Evolutionary conservation across 2,113 vertebrate species (phyloP).

Genomic region (western clawed frog (Xenopus tropicalis)): UCB_Xtro_10.0 CM004452.2:23466501-23467000

Average conservation of each 20-base stretch:
- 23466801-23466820: constrained; percentile 20
- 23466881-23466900: constrained; percentile 30
- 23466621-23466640: too few species aligned
- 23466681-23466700: too few species aligned
- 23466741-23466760: constrained; percentile 10
- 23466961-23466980: constrained; percentile 26
- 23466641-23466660: too few species aligned
- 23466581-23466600: too few species aligned
- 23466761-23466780: constrained; percentile 14
- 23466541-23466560: too few species aligned
- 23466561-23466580: too few species aligned
- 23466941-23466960: constrained; percentile 11
- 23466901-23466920: constrained; percentile 18
- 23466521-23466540: too few species aligned
- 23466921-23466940: neutral
- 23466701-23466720: neutral
- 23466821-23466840: constrained; percentile 19
- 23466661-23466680: too few species aligned
- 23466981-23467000: constrained; percentile 7
- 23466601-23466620: too few species aligned
- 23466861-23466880: constrained; percentile 21
- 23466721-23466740: constrained; percentile 14
- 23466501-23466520: too few species aligned
- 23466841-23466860: constrained; percentile 14
- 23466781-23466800: constrained; percentile 4